phyloP scores from a whole-genome alignment of 2,888 invertebrate genomes.

The Drosophila koepferae region DNA sequence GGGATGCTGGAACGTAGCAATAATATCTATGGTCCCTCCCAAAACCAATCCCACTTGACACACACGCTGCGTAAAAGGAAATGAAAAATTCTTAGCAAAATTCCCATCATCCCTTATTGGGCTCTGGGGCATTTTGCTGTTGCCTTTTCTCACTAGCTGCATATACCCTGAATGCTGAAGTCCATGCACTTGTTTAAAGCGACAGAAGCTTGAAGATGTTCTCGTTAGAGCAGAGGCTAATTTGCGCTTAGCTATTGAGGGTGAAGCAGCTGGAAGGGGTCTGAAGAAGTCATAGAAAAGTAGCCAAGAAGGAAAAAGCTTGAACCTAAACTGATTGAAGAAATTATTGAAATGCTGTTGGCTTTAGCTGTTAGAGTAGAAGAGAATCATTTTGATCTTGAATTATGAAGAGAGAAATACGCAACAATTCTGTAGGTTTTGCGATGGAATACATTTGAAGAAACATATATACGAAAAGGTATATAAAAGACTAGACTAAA shows the following conservation, averaged over 20 bases:
- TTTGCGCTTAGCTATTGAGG: no score
- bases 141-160: conserved; percentile 19
- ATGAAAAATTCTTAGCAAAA: conserved; percentile 78
- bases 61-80: conserved; percentile 64
- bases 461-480: no score
- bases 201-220: not conserved
- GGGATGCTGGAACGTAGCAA: conserved; percentile 29
- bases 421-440: no score
- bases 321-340: not conserved
- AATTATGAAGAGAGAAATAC: not conserved
- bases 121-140: conserved; percentile 68
- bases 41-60: conserved; percentile 33
- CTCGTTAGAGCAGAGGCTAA: no score
- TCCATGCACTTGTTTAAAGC: not conserved
- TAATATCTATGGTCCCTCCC: conserved; percentile 41
- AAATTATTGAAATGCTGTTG: not conserved
- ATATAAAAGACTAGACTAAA: not conserved
- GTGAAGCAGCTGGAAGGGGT: no score
- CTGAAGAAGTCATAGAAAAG: not conserved
- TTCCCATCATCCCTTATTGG: conserved; percentile 80
- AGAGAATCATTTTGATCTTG: not conserved
- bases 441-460: no score
- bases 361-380: no score
- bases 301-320: not conserved
- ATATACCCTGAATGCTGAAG: conserved; percentile 19